A percentile compares a stretch with the other conserved stretches of the same genome.
These are phyloP conservation scores for Sebastes matsubarae DNA, from an alignment of 2,797 vertebrate species.

Conservation along the genomic window DNA sequence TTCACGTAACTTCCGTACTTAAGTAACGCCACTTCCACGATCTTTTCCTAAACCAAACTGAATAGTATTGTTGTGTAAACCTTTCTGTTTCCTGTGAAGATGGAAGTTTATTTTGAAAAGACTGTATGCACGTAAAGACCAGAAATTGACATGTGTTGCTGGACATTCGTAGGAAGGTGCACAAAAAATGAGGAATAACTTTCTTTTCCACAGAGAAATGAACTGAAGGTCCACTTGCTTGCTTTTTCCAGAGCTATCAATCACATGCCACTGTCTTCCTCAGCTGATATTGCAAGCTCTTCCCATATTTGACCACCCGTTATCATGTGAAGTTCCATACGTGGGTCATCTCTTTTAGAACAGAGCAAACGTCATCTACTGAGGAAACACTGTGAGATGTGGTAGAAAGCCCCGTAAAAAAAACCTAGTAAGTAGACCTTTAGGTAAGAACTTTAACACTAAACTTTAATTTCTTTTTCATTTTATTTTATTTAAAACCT, in stretches of 20 bases:
- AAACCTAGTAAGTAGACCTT: neutral
- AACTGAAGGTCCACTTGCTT: neutral
- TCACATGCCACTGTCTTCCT: neutral
- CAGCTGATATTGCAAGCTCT: neutral
- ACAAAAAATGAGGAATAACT: too few species aligned
- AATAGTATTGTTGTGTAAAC: too few species aligned
- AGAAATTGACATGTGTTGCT: too few species aligned
- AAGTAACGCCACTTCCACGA: too few species aligned
- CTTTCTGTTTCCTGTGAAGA: too few species aligned
- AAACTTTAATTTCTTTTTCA: neutral
- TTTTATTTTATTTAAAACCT: neutral
- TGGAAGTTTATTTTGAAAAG: too few species aligned
- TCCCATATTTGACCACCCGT: neutral
- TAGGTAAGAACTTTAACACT: neutral
- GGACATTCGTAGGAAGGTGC: too few species aligned
- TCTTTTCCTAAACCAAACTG: too few species aligned
- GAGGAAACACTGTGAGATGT: neutral
- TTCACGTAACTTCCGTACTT: too few species aligned
- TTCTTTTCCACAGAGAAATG: neutral
- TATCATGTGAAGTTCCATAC: neutral
- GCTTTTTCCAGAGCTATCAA: neutral
- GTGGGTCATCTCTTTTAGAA: neutral
- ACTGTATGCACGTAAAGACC: rapidly evolving
- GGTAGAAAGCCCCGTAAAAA: neutral
- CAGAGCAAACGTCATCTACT: neutral